phyloP scores from a whole-genome alignment of 2,113 vertebrate species.

The Nannospalax galili region DNA sequence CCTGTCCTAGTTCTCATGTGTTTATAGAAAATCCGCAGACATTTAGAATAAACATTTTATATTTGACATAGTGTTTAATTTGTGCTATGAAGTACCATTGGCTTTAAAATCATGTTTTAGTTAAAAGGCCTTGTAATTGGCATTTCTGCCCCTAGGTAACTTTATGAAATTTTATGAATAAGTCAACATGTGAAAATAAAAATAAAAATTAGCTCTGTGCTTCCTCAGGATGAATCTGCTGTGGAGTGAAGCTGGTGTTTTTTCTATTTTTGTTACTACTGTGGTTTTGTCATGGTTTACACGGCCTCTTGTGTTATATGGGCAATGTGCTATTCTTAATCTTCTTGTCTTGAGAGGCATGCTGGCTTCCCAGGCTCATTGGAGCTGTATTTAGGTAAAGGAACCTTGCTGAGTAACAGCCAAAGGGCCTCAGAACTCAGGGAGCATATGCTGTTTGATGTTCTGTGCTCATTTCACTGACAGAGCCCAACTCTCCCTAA shows the following conservation, averaged over 20 bases:
- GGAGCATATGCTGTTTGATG: background rate
- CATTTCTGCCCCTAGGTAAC: background rate
- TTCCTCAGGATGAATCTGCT: background rate
- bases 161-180: conserved; percentile 26
- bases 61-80: background rate
- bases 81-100: background rate
- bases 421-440: background rate
- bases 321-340: background rate
- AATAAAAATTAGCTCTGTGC: background rate
- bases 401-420: background rate
- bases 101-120: conserved; percentile 1
- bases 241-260: background rate
- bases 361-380: background rate
- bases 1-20: background rate
- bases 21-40: background rate
- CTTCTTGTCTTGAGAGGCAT: too few relatives aligned
- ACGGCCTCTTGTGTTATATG: background rate
- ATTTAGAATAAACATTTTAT: conserved; percentile 7
- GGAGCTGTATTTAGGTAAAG: background rate
- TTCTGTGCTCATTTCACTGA: background rate
- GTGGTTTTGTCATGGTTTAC: background rate
- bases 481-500: background rate
- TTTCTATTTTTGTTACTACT: background rate
- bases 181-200: conserved; percentile 37
- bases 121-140: conserved; percentile 31